Evolutionary conservation across 2,888 invertebrate genomes (phyloP), one percentile per base, ranked within the genome.

Genomic region (Allolobophora icterica): DNA sequence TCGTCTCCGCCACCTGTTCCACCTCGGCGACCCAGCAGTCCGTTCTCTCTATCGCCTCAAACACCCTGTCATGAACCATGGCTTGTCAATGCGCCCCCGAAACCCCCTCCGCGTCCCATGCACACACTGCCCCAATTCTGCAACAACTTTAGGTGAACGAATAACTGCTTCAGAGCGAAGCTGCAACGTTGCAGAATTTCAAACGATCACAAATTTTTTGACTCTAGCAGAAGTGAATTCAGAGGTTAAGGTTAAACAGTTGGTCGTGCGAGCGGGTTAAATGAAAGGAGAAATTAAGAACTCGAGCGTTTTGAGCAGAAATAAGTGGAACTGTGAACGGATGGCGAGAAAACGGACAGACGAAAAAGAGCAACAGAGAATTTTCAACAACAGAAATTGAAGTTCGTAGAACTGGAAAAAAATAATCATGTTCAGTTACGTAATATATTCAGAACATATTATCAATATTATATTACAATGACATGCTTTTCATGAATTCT

Each of bases 51-150:
- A 30, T 33, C 87, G 5, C 38, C 87, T 38, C 34, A 21, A 1
- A 87, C 21, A 35, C 34, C 34, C 8, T 38, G 34, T 34, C 87
- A 35, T 24, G 87, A 87, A 19, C 34, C 87, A 19, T 87, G 87
- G 87, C 24, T 87, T 87, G 33, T 24, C 87, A 33, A 8, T 38
- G 87, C 34, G 1, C 34, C 90, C 52, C 90, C 90, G 24, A 40
- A 30, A 34, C 90, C 90, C 34, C 90, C 90, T 38, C 90, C 90
- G 6, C 45, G 90, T 24, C 90, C 90, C 15, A 0, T 21, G 34
- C 71, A 90, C 35, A 90, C 90, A 71, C 83, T 90, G 83, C 30
- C 90, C n/a, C 2, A 71, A n/a, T n/a, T 71, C 4, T 8, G 30
- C n/a, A 17, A 0, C 30, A 71, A 8, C n/a, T 71, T 71, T 71